These are phyloP conservation scores for Noturus placidus DNA, from an alignment of 2,113 vertebrate species.

Conservation along the genomic window DNA sequence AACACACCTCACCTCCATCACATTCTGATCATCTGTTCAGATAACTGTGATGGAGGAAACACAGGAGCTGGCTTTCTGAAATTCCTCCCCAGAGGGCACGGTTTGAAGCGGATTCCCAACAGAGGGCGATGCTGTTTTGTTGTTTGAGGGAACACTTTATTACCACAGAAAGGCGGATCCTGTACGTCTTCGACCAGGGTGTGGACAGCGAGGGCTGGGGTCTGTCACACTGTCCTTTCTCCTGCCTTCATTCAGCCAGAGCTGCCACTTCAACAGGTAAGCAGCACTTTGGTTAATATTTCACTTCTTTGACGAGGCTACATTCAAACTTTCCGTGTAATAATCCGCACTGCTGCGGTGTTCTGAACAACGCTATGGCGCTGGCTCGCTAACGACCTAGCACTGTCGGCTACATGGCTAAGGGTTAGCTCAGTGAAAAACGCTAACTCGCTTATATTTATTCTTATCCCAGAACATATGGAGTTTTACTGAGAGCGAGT, in stretches of 20 bases:
- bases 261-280: constrained; percentile 46
- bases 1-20: neutral
- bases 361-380: neutral
- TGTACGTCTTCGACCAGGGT: constrained; percentile 32
- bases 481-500: neutral
- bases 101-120: constrained; percentile 21
- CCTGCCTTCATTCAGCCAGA: constrained; percentile 7
- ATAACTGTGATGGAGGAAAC: neutral
- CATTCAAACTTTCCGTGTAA: neutral
- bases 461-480: neutral
- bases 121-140: constrained; percentile 36
- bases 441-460: neutral
- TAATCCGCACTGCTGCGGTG: neutral
- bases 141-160: neutral
- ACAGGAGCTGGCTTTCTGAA: neutral
- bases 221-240: constrained; percentile 28
- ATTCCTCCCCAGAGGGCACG: constrained; percentile 17
- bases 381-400: constrained; percentile 7
- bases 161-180: constrained; percentile 19
- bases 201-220: constrained; percentile 42
- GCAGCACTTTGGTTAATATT: neutral
- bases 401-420: constrained; percentile 1
- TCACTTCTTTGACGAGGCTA: neutral
- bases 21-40: neutral
- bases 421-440: neutral